Evolutionary conservation across 2,797 vertebrate species (phyloP).

Genomic region (Anguilla marmorata): DNA sequence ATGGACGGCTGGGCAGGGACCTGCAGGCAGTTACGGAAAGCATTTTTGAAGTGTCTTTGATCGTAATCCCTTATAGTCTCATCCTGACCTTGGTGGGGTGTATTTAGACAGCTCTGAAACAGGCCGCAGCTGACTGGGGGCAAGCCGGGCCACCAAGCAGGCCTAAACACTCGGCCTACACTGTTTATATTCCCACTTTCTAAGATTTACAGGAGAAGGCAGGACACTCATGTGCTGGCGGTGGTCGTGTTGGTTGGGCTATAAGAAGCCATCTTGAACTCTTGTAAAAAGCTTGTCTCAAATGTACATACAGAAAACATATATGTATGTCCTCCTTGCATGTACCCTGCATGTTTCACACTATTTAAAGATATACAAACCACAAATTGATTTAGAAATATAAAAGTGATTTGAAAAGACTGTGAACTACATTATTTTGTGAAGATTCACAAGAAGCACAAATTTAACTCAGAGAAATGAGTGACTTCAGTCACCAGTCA

Average conservation of each 20-base stretch:
- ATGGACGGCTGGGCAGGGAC: neutral
- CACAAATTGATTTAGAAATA: neutral
- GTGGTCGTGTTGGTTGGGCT: slow-evolving; percentile 17
- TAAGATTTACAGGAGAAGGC: slow-evolving; percentile 23
- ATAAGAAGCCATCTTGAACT: slow-evolving; percentile 1
- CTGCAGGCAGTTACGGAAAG: slow-evolving; percentile 34
- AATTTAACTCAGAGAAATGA: neutral
- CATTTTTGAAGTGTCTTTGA: slow-evolving; percentile 32
- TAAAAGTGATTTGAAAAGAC: neutral
- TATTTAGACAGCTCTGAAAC: slow-evolving; percentile 38
- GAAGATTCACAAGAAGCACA: neutral
- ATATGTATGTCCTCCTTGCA: neutral
- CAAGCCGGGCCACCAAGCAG: neutral
- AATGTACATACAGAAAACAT: neutral
- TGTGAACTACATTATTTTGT: neutral
- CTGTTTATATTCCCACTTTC: slow-evolving; percentile 31
- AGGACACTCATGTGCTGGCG: slow-evolving; percentile 8
- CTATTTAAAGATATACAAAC: neutral
- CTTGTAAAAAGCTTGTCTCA: neutral
- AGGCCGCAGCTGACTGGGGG: slow-evolving; percentile 23
- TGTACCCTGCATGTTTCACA: neutral
- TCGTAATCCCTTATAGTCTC: slow-evolving; percentile 32
- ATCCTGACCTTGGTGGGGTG: slow-evolving; percentile 26
- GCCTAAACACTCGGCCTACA: slow-evolving; percentile 23
- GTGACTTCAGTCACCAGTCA: neutral